Base-by-base conservation (phyloP, 2,888 invertebrate species). In the Plebejus argus region DNA sequence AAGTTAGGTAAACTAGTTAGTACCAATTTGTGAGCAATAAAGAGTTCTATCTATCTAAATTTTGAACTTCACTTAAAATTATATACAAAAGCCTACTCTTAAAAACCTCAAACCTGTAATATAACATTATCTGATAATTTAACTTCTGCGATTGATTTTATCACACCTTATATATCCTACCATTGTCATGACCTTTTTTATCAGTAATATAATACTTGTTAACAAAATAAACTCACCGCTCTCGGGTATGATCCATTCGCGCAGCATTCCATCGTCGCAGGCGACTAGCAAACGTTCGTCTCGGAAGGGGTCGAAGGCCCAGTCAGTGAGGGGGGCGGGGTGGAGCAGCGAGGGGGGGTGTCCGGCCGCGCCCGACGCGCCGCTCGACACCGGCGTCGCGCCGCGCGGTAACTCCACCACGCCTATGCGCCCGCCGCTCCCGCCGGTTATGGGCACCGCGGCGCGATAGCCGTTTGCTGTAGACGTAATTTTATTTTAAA, bases 271-370 rank as follows among this genome's bases (percentile, higher is more conserved):
- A 89, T 98, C 98, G 85, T 99, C 99, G 85, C 98, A 98, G 45
- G 97, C 98, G 70, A 98, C 98, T 70, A 98, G 96, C 79, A 99
- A 95, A 76, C 97, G 94, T 76, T 95, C 94, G 82, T 96, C 95
- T 88, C 98, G 95, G 90, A 99, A 99, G 1, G 99, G 99, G 94
- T 99, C 98, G 97, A 98, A 99, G 78, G 96, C 96, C 91, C 99
- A 98, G 92, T 99, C 99, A 95, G 97, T 97, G 58, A 98, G 96
- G 83, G 96, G 97, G 82, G 96, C 97, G 77, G 98, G 97, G 90
- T 99, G 98, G 79, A 99, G 97, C 83, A 99, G 91, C n/a, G 98
- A 97, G 56, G 98, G 97, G 96, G 96, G 39, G 97, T 97, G 77
- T 18, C 70, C 71, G 15, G 79, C 97, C 97, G 95, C 85, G 96